Percentiles rank a stretch among this genome's conserved stretches.
phyloP scores from a whole-genome alignment of 1,140 invertebrate species.

The Hyles euphorbiae region DNA sequence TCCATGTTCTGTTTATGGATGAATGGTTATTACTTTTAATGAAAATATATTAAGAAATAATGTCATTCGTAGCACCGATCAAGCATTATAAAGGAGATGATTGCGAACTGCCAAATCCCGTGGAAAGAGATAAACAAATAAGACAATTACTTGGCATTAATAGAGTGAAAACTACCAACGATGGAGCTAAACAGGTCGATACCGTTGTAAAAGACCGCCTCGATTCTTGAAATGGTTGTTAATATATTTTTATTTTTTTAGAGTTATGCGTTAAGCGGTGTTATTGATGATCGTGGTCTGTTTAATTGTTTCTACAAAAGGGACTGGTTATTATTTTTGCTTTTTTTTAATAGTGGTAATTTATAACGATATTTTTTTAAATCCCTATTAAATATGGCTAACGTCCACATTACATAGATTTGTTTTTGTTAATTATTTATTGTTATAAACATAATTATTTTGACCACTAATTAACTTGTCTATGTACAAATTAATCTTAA shows the following conservation, averaged over 20 bases:
- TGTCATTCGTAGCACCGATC: conserved; percentile 19
- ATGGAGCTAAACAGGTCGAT: neutral
- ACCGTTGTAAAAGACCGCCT: neutral
- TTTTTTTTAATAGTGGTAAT: neutral
- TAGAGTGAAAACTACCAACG: neutral
- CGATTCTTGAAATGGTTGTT: neutral
- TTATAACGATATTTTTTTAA: too few species aligned
- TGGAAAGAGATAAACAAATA: conserved; percentile 53
- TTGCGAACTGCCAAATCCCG: conserved; percentile 42
- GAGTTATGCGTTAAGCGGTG: neutral
- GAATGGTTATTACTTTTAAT: too few species aligned
- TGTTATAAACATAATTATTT: too few species aligned
- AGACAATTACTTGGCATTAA: conserved; percentile 50
- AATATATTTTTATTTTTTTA: conserved; percentile 15
- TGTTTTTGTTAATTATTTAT: too few species aligned
- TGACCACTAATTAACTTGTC: too few species aligned
- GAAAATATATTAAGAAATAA: too few species aligned
- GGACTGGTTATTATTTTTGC: conserved; percentile 17
- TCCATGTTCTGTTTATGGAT: too few species aligned
- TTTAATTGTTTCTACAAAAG: conserved; percentile 12
- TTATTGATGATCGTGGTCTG: neutral
- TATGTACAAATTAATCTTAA: too few species aligned
- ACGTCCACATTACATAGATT: too few species aligned
- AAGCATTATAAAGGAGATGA: conserved; percentile 55
- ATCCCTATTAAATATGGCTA: too few species aligned